A percentile compares a stretch with the other conserved stretches of the same genome.
phyloP scores from a whole-genome alignment of 1,140 invertebrate genomes.

The Hycleus phaleratus region DNA sequence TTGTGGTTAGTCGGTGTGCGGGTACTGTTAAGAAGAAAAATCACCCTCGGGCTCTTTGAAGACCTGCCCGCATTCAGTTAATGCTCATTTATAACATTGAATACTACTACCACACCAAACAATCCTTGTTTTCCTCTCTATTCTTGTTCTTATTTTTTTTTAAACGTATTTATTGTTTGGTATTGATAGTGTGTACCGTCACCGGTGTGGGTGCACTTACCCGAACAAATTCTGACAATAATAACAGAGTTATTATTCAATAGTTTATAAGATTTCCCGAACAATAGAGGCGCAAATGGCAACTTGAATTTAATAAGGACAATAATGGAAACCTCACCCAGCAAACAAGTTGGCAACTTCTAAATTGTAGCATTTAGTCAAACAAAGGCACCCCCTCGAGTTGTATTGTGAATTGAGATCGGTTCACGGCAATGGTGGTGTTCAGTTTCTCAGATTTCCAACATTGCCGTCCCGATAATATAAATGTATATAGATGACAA shows the following conservation, averaged over 20 bases:
- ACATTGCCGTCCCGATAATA: too few species aligned
- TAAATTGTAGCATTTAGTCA: slow-evolving; percentile 42
- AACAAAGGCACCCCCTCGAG: slow-evolving; percentile 37
- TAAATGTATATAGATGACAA: too few species aligned
- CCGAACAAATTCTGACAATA: slow-evolving; percentile 16
- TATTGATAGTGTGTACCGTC: too few species aligned
- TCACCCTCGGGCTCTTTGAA: slow-evolving; percentile 7
- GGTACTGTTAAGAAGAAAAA: slow-evolving; percentile 13
- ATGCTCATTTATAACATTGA: neutral
- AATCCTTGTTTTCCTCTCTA: too few species aligned
- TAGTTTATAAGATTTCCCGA: slow-evolving; percentile 34
- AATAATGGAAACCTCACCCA: slow-evolving; percentile 39
- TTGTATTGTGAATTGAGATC: slow-evolving; percentile 32
- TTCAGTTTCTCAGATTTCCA: slow-evolving; percentile 4
- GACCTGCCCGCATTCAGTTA: slow-evolving; percentile 8
- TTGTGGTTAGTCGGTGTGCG: slow-evolving; percentile 6
- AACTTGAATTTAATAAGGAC: slow-evolving; percentile 37
- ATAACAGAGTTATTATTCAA: slow-evolving; percentile 29
- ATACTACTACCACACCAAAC: too few species aligned
- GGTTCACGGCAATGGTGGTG: slow-evolving; percentile 5
- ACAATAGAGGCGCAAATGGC: slow-evolving; percentile 37
- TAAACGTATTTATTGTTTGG: too few species aligned
- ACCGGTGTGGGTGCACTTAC: neutral
- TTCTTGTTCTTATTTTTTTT: too few species aligned
- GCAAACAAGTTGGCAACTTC: slow-evolving; percentile 41